Conservation (phyloP, 1,140 invertebrate genomes). For the Drosophila trapezifrons region DNA sequence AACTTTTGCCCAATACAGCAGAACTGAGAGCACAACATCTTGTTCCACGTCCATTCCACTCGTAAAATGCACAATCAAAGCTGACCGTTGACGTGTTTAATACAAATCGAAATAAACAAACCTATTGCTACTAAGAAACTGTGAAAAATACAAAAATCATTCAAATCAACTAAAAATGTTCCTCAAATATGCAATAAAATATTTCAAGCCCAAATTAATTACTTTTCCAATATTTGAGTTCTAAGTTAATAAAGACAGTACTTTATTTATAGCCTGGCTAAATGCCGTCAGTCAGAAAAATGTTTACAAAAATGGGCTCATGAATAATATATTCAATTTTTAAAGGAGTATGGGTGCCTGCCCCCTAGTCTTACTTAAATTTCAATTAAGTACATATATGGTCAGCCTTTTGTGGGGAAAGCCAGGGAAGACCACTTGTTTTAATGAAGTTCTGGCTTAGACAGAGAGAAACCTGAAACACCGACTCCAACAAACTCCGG, state of each 20-base stretch:
- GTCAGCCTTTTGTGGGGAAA: slow-evolving; percentile 39
- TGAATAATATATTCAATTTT: not conserved
- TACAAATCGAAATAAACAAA: slow-evolving; percentile 57
- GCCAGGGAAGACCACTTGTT: slow-evolving; percentile 50
- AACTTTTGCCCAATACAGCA: slow-evolving; percentile 35
- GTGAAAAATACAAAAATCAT: not conserved
- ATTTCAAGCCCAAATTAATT: too few species aligned
- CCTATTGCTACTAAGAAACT: not conserved
- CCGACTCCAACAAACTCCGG: slow-evolving; percentile 7
- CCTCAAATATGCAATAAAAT: too few species aligned
- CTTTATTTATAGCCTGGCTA: not conserved
- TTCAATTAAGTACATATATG: slow-evolving; percentile 69
- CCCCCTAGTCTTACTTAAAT: slow-evolving; percentile 53
- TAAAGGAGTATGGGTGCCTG: not conserved
- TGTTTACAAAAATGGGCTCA: not conserved
- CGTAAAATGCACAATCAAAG: slow-evolving; percentile 77
- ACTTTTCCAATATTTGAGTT: too few species aligned
- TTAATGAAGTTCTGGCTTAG: slow-evolving; percentile 70
- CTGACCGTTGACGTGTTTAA: slow-evolving; percentile 74
- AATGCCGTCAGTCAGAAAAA: not conserved
- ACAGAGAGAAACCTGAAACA: slow-evolving; percentile 8
- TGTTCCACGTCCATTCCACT: slow-evolving; percentile 46
- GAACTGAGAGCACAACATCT: slow-evolving; percentile 35
- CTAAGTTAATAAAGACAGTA: too few species aligned
- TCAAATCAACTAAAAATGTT: not conserved